A percentile compares a stretch with the other conserved stretches of the same genome.
phyloP scores from a whole-genome alignment of 2,888 invertebrate species.

The Serrognathus titanus region DNA sequence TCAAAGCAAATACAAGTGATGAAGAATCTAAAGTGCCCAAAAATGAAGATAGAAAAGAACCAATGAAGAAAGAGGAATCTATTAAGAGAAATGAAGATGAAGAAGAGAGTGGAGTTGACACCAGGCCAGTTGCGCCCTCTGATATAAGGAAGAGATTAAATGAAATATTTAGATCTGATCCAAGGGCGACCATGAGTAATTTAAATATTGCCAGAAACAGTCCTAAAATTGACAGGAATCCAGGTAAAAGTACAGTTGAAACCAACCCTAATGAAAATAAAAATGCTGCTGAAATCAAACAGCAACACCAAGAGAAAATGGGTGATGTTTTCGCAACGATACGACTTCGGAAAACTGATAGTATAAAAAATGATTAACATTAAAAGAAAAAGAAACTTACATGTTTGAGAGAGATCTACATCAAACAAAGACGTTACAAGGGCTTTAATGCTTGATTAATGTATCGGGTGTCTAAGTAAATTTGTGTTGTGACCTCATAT shows the following conservation, averaged over 20 bases:
- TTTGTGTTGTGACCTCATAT: too few relatives aligned
- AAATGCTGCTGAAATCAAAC: constrained; percentile 1
- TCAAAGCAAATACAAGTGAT: background rate
- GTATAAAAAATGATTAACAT: constrained; percentile 13
- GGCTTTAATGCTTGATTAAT: too few relatives aligned
- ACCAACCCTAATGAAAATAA: constrained; percentile 33
- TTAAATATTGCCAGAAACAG: background rate
- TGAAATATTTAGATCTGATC: constrained; percentile 15
- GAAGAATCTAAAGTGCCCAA: background rate
- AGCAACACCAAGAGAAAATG: constrained; percentile 27
- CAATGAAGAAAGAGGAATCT: background rate
- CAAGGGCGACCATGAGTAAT: background rate
- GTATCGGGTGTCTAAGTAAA: too few relatives aligned
- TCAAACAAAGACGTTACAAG: background rate
- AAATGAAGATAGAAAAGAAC: background rate
- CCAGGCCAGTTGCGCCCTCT: constrained; percentile 7
- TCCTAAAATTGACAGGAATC: background rate
- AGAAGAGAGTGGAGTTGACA: constrained; percentile 4
- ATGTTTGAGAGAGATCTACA: too few relatives aligned
- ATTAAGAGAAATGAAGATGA: constrained; percentile 1
- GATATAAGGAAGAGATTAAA: constrained; percentile 24
- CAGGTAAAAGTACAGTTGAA: background rate
- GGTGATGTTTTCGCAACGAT: constrained; percentile 34
- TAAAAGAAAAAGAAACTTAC: too few relatives aligned
- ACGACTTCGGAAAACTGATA: constrained; percentile 28